Evolutionary conservation across 2,888 invertebrate species (phyloP), one percentile per base, ranked within the genome.

Genomic region (Danaus chrysippus): DNA sequence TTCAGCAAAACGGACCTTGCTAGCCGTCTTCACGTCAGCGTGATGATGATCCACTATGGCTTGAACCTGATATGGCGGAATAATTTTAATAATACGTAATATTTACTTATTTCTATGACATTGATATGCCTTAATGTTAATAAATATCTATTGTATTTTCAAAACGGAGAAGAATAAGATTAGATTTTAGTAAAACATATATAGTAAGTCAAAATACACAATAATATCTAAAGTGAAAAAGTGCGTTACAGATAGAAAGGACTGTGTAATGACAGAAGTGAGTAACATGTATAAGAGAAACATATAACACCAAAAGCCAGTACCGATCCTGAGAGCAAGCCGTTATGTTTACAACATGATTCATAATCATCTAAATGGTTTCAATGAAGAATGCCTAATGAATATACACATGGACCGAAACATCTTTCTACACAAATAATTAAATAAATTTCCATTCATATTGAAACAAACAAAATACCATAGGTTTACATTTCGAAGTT

Each of bases 1-100:
- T 81, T 97, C 97, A 73, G 96, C 95, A 86, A 97, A 97, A 67
- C 97, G 94, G 61, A 97, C 97, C 90, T 96, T 97, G 71, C 96
- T 94, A 64, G 95, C 93, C 23, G 94, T 93, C 87, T 96, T 96
- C 69, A 94, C 92, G 76, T 95, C 94, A 69, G 95, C 95, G 80
- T 96, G 96, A 82, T 96, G 96, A 79, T 96, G 96, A 86, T 98
- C 98, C 68, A 98, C 96, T 76, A 98, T 97, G 58, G 96, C 95
- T 92, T 98, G 98, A 58, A 98, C 97, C 97, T 98, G 91, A 67
- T 34, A 34, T 8, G 23, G 23, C 6, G 23, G 8, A 6, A 34
- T 34, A 6, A 5, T 34, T 34, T 34, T 6, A 34, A 34, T 34
- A 34, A 5, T 34, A 34, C 23, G 3, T 34, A 34, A 34, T 34